These are phyloP conservation scores for Drepana falcataria DNA, from an alignment of 2,888 invertebrate genomes.

Conservation along the genomic window DNA sequence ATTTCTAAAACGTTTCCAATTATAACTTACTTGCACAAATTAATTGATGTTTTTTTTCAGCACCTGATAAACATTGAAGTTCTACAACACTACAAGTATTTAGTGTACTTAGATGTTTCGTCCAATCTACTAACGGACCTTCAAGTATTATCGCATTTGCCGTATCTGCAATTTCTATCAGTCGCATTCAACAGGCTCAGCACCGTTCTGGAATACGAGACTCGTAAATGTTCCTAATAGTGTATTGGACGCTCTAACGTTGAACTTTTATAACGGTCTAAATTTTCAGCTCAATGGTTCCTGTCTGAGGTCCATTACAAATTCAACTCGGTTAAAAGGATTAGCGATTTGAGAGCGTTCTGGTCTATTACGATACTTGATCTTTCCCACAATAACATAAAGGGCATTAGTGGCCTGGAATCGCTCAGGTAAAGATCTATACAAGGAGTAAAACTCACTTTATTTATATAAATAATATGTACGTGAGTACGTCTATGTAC, in stretches of 20 bases:
- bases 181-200: slow-evolving; percentile 76
- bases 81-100: slow-evolving; percentile 73
- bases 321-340: slow-evolving; percentile 72
- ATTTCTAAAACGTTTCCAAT: background rate
- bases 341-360: slow-evolving; percentile 75
- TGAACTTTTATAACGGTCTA: slow-evolving; percentile 6
- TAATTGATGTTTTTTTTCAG: slow-evolving; percentile 33
- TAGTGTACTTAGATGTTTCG: slow-evolving; percentile 80
- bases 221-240: slow-evolving; percentile 49
- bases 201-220: slow-evolving; percentile 73
- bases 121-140: slow-evolving; percentile 75
- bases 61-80: slow-evolving; percentile 66
- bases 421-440: slow-evolving; percentile 59
- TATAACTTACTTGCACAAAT: background rate
- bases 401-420: slow-evolving; percentile 72
- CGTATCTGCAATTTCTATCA: slow-evolving; percentile 77
- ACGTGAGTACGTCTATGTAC: background rate
- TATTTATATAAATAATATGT: background rate
- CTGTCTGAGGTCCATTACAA: slow-evolving; percentile 80
- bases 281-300: slow-evolving; percentile 74
- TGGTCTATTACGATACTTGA: slow-evolving; percentile 81
- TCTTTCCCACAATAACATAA: slow-evolving; percentile 80
- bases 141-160: slow-evolving; percentile 69
- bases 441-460: too few species aligned
- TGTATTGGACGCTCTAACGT: background rate